Base-by-base conservation (phyloP, 2,888 invertebrate genomes). In the Cryptocheilus praepositus region DNA sequence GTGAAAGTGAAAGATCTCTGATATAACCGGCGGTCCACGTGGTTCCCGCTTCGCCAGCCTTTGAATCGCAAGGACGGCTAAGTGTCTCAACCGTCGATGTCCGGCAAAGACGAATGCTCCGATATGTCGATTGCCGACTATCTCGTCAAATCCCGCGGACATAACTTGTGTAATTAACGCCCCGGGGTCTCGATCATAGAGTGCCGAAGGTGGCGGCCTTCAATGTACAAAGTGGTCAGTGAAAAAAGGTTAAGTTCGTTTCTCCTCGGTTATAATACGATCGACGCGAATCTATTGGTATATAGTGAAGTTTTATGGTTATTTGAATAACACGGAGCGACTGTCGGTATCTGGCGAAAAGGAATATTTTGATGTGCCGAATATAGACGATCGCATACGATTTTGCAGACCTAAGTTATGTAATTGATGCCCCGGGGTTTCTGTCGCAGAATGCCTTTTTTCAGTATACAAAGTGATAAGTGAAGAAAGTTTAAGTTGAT, bases 1-100 rank as follows among this genome's bases (percentile, higher is more conserved):
- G 82, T 83, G 82, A 82, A 82, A 82, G 82, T 82, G 74, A 81
- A 78, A 73, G 74, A 81, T 75, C 69, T 68, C 61, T 49, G 69
- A 56, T 58, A 44, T 58, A 56, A 49, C 58, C 61, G 64, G 21
- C 22, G 67, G 58, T 78, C 81, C 82, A 82, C 82, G 82, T 82
- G 81, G 77, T 81, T 62, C 58, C 63, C 70, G 45, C 66, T 62
- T 64, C 45, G 55, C 52, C 71, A 61, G 54, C 44, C 54, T 57
- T 53, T 53, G 62, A 51, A 64, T 58, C 49, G 52, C 59, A 64
- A 64, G 53, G 60, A 63, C 70, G 61, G 65, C 18, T 21, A 77
- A 79, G 79, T 79, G 59, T 59, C 61, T 53, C 52, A 16, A 25
- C 54, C 8, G 56, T 18, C 28, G 46, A n/a, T 55, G 13, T 44